Evolutionary conservation across 2,113 vertebrate genomes (phyloP).

Genomic region (Geococcyx californianus): DNA sequence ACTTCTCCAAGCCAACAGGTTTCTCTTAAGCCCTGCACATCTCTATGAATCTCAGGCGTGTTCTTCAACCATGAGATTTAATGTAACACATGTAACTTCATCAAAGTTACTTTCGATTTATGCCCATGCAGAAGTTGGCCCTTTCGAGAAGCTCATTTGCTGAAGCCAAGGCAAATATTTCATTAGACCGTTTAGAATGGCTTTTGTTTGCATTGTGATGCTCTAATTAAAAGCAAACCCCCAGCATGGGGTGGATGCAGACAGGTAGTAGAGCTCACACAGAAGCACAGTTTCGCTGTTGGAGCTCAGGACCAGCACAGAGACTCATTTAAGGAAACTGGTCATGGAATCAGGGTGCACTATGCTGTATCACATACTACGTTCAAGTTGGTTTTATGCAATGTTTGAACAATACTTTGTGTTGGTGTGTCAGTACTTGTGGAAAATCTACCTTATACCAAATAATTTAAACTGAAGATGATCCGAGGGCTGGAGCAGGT

Average conservation of each 20-base stretch:
- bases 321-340: fast-evolving
- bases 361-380: fast-evolving
- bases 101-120: neutral
- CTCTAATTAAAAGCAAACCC: neutral
- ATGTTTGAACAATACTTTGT: neutral
- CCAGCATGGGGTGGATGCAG: fast-evolving
- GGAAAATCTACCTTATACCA: neutral
- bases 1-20: neutral
- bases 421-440: neutral
- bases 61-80: neutral
- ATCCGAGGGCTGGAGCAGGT: too few species aligned
- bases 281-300: neutral
- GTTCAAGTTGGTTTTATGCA: neutral
- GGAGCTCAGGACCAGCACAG: neutral
- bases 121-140: neutral
- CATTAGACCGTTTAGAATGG: neutral
- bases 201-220: neutral
- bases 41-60: neutral
- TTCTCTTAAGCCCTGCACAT: neutral
- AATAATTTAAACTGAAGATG: neutral
- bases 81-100: neutral
- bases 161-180: neutral
- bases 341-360: fast-evolving
- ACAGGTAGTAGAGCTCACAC: fast-evolving
- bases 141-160: neutral